phyloP scores from a whole-genome alignment of 2,888 invertebrate genomes.

The Micropterix aruncella region DNA sequence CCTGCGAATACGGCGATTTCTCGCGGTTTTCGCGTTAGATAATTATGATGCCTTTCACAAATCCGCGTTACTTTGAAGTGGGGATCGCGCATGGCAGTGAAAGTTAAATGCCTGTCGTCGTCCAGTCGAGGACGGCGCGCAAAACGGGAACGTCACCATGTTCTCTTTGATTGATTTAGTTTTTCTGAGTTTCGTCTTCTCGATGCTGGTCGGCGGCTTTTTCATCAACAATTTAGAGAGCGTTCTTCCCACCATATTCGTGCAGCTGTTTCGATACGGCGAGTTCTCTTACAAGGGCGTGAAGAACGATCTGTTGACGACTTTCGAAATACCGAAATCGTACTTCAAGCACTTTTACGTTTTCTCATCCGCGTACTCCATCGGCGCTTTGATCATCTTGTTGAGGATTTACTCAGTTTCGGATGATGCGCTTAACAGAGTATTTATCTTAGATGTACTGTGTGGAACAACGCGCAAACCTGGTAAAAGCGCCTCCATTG shows the following conservation, averaged over 20 bases:
- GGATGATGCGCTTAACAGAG: constrained; percentile 32
- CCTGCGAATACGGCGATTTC: too few species aligned
- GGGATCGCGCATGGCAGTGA: too few species aligned
- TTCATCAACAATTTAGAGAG: constrained; percentile 50
- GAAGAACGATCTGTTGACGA: constrained; percentile 20
- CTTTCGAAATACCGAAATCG: constrained; percentile 58
- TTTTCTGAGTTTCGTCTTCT: constrained; percentile 27
- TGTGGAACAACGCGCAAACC: constrained; percentile 28
- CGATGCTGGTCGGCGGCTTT: constrained; percentile 39
- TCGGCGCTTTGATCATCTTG: constrained; percentile 31
- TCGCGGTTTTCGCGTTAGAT: too few species aligned
- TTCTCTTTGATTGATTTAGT: constrained; percentile 30
- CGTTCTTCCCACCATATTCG: constrained; percentile 48
- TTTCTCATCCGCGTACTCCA: constrained; percentile 46
- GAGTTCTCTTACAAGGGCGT: constrained; percentile 48
- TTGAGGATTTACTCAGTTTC: constrained; percentile 32
- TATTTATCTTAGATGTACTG: constrained; percentile 30
- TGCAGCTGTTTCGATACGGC: constrained; percentile 57
- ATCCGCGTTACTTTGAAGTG: not conserved
- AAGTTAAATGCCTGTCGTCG: too few species aligned
- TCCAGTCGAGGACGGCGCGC: too few species aligned
- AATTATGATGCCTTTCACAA: not conserved
- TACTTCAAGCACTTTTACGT: constrained; percentile 74
- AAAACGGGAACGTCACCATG: constrained; percentile 15
- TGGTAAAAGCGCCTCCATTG: constrained; percentile 26